Evolutionary conservation across 1,140 invertebrate species (phyloP).

Genomic region (Gyrodactylus bullatarudis): DNA sequence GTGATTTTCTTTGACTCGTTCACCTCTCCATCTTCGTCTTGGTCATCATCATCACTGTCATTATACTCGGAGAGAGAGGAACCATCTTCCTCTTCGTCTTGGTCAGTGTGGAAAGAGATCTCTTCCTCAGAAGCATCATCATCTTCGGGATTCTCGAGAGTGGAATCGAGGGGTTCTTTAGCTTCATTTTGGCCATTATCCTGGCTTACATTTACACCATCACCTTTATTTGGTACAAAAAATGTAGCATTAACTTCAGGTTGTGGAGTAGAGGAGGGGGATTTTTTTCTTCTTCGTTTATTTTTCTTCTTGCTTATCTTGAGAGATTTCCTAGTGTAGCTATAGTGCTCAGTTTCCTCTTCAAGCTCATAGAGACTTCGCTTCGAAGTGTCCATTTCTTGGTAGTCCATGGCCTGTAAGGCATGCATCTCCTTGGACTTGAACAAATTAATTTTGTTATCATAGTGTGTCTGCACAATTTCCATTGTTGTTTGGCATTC

Average conservation of each 20-base stretch:
- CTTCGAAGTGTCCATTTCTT: neutral
- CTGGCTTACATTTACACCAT: too few relatives aligned
- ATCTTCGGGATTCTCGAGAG: neutral
- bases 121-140: neutral
- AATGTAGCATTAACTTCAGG: neutral
- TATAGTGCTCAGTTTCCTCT: neutral
- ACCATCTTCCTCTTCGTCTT: neutral
- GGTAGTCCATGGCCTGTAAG: neutral
- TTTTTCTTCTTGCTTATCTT: neutral
- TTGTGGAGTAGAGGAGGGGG: neutral
- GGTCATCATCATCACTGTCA: neutral
- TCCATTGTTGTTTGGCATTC: neutral
- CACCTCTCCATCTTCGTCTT: neutral
- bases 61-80: neutral
- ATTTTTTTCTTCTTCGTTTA: neutral
- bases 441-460: neutral
- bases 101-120: neutral
- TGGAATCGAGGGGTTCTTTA: neutral
- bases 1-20: neutral
- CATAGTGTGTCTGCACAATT: neutral
- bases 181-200: too few relatives aligned
- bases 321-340: neutral
- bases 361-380: neutral
- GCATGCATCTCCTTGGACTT: neutral
- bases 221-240: too few relatives aligned